Base-by-base conservation (phyloP, 1,140 invertebrate species). In the Drosophila suzukii region DNA sequence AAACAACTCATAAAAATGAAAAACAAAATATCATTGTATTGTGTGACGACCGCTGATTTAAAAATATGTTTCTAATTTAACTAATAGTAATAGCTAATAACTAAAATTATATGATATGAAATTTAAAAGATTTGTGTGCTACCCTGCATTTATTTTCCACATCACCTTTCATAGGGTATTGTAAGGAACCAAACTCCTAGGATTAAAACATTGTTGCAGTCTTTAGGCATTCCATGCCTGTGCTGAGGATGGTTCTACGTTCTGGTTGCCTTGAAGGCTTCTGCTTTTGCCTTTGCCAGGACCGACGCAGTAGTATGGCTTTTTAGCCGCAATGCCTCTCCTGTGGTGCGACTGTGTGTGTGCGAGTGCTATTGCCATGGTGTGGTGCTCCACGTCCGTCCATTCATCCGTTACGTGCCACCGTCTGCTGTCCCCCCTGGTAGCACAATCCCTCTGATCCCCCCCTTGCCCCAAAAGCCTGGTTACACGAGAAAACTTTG, bases 401-500 rank as follows among this genome's bases (percentile, higher is more conserved):
- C 74, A 89, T 89, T 84, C 84, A 84, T 89, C 84, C 84, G 80
- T 78, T 86, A 59, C 70, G 78, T 65, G 75, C 63, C 57, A 77
- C 66, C 59, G 76, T 72, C 76, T 65, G 76, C 57, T 72, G 54
- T 54, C 53, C 27, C 36, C n/a, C n/a, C n/a, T n/a, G 36, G 44
- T n/a, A 41, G 43, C 50, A 17, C 12, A 2, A 5, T 4, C 32
- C 30, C 51, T 43, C 43, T 43, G 51, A 56, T 57, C 51, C 65
- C 51, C 65, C 58, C 67, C 50, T 59, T 12, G 17, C 38, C 30
- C 50, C 36, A 30, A 36, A n/a, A 41, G 65, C 43, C 77, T 70
- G 80, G 83, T 84, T 84, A 89, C 84, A 89, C 89, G 85, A 81
- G 84, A 89, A 89, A 89, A 89, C 85, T 89, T 89, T 89, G 84